These are phyloP conservation scores for Paracentrotus lividus DNA, from an alignment of 53 echinoderm and acorn worm genomes.

Conservation along the genomic window DNA sequence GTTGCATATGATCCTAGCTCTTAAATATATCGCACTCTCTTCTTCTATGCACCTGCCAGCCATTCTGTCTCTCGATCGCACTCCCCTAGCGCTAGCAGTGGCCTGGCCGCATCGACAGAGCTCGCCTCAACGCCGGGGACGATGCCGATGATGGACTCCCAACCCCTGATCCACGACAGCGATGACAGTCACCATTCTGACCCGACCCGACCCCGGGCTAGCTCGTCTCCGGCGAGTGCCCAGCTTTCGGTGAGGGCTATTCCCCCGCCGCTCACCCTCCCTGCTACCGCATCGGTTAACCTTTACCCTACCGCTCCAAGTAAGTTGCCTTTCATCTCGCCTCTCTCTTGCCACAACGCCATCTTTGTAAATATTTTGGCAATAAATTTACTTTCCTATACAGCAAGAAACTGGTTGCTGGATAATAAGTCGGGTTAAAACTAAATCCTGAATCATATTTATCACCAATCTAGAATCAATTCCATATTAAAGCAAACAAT, in stretches of 20 bases:
- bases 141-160: conserved; percentile 52
- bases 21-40: conserved; percentile 19
- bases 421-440: too few species aligned
- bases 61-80: conserved; percentile 58
- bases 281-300: conserved; percentile 58
- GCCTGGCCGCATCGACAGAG: conserved; percentile 37
- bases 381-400: background rate
- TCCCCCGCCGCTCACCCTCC: conserved; percentile 50
- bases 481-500: background rate
- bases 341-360: background rate
- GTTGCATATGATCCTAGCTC: background rate
- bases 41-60: background rate
- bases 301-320: conserved; percentile 71
- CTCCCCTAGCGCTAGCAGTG: conserved; percentile 67
- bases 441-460: too few species aligned
- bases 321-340: conserved; percentile 55
- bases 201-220: conserved; percentile 82
- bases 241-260: conserved; percentile 74
- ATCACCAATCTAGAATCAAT: too few species aligned
- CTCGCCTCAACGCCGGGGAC: conserved; percentile 21
- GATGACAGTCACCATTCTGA: conserved; percentile 68
- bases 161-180: conserved; percentile 54
- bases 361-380: conserved; percentile 15
- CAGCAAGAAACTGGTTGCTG: too few species aligned
- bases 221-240: conserved; percentile 87